These are phyloP conservation scores for Dolichopus griseipennis DNA, from an alignment of 2,888 invertebrate species.

Conservation along the genomic window DNA sequence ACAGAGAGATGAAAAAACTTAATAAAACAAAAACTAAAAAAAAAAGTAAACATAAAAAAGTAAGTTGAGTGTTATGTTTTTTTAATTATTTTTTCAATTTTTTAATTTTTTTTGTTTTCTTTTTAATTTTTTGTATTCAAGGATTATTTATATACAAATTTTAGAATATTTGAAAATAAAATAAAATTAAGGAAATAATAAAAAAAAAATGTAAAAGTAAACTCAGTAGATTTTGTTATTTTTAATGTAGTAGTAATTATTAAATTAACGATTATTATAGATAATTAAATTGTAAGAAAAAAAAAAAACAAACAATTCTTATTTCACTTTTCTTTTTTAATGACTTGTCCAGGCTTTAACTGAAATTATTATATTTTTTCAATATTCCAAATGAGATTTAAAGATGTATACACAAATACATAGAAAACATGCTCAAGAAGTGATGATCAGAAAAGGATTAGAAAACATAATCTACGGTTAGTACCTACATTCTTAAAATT, in stretches of 20 bases:
- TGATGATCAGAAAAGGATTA: too few species aligned
- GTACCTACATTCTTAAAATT: too few species aligned
- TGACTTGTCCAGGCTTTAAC: too few species aligned
- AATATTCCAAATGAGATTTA: too few species aligned
- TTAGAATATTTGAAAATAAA: neutral
- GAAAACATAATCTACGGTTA: too few species aligned
- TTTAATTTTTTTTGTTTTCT: neutral
- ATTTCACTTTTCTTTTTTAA: too few species aligned
- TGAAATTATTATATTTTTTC: too few species aligned
- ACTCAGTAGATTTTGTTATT: neutral
- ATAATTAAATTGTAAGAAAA: neutral
- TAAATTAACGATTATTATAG: too few species aligned
- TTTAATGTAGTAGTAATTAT: neutral
- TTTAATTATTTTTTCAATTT: neutral
- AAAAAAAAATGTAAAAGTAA: neutral
- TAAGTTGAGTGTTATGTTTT: conserved; percentile 6
- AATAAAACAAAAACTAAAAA: neutral
- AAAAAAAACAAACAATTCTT: neutral
- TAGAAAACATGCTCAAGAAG: too few species aligned
- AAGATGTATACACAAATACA: too few species aligned
- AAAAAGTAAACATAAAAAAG: neutral
- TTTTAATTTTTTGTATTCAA: neutral
- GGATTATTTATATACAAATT: conserved; percentile 1
- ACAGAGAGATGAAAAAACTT: neutral
- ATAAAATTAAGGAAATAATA: neutral